phyloP scores from a whole-genome alignment of 92 coral and sea anemone species.

The Metridium senile region DNA sequence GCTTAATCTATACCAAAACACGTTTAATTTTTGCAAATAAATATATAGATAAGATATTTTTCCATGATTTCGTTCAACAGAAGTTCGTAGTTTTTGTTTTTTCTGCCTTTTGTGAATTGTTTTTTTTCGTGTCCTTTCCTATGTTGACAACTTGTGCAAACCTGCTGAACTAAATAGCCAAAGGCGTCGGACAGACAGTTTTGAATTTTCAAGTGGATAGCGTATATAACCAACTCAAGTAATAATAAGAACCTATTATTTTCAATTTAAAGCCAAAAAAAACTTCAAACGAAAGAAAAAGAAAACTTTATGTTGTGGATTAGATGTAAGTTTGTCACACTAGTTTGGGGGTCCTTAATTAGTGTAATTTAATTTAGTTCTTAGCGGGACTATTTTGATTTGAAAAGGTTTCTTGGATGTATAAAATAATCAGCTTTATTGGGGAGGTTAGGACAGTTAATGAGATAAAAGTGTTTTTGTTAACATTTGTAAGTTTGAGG shows the following conservation, averaged over 20 bases:
- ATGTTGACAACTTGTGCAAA: background rate
- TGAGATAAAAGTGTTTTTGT: constrained; percentile 26
- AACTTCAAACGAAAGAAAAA: background rate
- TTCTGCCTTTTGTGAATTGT: background rate
- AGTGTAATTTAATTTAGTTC: constrained; percentile 31
- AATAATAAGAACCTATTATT: background rate
- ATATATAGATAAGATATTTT: background rate
- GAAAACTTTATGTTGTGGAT: background rate
- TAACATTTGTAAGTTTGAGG: background rate
- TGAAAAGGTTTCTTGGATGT: constrained; percentile 26
- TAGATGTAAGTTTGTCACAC: background rate
- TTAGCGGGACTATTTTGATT: constrained; percentile 38
- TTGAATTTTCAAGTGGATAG: background rate
- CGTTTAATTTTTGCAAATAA: background rate
- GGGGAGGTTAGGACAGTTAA: constrained; percentile 22
- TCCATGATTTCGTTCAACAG: background rate
- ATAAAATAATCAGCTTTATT: constrained; percentile 40
- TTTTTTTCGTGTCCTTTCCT: background rate
- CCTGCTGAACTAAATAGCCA: background rate
- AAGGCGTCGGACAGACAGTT: background rate
- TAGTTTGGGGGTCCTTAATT: constrained; percentile 9
- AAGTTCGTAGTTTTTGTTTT: background rate
- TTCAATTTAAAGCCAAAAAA: background rate
- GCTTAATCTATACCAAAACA: constrained; percentile 19
- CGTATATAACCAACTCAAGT: background rate